phyloP scores from a whole-genome alignment of 2,888 invertebrate genomes.

The Leucophenga montana region DNA sequence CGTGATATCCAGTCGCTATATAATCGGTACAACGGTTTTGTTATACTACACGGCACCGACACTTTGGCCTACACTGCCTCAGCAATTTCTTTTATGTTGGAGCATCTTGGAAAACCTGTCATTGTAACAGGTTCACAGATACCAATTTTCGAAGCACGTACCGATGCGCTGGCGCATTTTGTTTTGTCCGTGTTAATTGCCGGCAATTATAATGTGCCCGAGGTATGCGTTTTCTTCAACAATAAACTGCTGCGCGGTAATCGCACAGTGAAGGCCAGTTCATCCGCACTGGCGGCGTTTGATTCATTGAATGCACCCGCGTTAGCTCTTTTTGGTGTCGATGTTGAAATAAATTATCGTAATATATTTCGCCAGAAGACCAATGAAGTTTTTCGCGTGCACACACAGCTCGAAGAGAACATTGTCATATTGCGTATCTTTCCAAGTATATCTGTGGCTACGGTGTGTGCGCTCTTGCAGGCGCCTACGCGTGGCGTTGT shows the following conservation, averaged over 20 bases:
- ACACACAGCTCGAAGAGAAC: constrained; percentile 83
- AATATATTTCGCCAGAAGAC: constrained; percentile 77
- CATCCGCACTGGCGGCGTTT: constrained; percentile 67
- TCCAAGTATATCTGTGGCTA: constrained; percentile 88
- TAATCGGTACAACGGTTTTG: constrained; percentile 90
- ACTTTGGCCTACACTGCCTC: constrained; percentile 96
- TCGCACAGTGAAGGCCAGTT: constrained; percentile 69
- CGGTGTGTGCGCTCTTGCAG: constrained; percentile 80
- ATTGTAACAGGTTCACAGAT: constrained; percentile 95
- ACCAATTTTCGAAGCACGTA: constrained; percentile 92
- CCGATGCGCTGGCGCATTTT: constrained; percentile 95
- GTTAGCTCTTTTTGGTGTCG: constrained; percentile 86
- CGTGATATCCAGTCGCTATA: constrained; percentile 87
- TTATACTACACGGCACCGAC: constrained; percentile 96
- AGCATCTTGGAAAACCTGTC: constrained; percentile 92
- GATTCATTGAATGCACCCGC: constrained; percentile 85
- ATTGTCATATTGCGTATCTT: constrained; percentile 90
- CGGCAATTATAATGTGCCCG: constrained; percentile 89
- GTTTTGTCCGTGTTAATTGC: constrained; percentile 91
- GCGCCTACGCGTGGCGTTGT: constrained; percentile 88
- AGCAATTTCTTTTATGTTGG: constrained; percentile 95
- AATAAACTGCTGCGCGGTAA: constrained; percentile 92
- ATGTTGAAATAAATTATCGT: constrained; percentile 76
- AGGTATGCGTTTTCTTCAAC: constrained; percentile 94
- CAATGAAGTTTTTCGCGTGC: constrained; percentile 80